Evolutionary conservation across 2,113 vertebrate species (phyloP).

Genomic region (Tylochromis polylepis): DNA sequence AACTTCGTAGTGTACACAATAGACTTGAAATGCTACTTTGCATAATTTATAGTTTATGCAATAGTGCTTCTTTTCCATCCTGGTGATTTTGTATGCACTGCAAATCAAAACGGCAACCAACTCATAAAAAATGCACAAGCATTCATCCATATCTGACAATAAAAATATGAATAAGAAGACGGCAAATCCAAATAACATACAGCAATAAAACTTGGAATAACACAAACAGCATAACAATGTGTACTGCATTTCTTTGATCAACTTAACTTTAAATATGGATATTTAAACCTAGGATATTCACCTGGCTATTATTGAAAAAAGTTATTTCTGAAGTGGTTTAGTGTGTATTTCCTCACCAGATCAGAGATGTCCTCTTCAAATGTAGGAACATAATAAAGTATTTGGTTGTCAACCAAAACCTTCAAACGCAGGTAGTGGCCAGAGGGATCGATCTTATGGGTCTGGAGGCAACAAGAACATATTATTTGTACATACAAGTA

Average conservation of each 20-base stretch:
- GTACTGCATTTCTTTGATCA: not conserved
- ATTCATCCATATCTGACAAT: not conserved
- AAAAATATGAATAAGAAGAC: not conserved
- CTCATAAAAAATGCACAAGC: constrained; percentile 44
- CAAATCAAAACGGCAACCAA: constrained; percentile 27
- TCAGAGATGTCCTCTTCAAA: constrained; percentile 91
- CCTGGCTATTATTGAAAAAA: not conserved
- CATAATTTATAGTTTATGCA: constrained; percentile 57
- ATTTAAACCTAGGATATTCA: not conserved
- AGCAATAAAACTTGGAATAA: not conserved
- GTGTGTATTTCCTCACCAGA: constrained; percentile 78
- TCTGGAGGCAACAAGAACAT: constrained; percentile 59
- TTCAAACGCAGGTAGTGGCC: constrained; percentile 87
- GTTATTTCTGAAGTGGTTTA: not conserved
- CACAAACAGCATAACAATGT: not conserved
- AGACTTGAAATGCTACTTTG: constrained; percentile 27
- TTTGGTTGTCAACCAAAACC: constrained; percentile 79
- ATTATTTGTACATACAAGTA: not conserved
- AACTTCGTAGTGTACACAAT: constrained; percentile 3
- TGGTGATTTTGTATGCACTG: constrained; percentile 31
- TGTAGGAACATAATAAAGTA: constrained; percentile 82
- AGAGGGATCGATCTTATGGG: constrained; percentile 79
- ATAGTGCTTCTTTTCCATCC: not conserved
- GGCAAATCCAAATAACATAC: not conserved
- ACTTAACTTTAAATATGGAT: not conserved